Conservation (phyloP, 2,113 vertebrate genomes). For the Limanda limanda region DNA sequence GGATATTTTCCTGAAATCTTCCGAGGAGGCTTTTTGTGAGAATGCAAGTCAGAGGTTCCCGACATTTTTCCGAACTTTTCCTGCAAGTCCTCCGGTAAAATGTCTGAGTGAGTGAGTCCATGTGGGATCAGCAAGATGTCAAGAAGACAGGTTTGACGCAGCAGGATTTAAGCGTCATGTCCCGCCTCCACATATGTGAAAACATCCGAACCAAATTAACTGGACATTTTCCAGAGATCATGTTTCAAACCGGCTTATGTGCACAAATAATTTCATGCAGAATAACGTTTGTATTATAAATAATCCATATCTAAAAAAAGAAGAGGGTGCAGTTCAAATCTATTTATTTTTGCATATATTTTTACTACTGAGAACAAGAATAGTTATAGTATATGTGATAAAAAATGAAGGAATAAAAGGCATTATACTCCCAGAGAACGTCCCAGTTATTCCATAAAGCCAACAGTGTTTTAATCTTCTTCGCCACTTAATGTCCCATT, state of each 20-base stretch:
- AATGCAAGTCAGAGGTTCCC: no score
- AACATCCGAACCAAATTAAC: not conserved
- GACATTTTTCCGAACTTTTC: no score
- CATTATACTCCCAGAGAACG: slow-evolving; percentile 35
- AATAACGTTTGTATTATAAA: not conserved
- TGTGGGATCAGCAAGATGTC: no score
- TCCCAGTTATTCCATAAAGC: slow-evolving; percentile 77
- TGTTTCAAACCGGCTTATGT: no score
- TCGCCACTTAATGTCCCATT: slow-evolving; percentile 95
- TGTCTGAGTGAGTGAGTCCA: no score
- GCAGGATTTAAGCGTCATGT: no score
- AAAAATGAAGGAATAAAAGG: slow-evolving; percentile 5
- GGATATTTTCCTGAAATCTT: no score
- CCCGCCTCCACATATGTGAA: not conserved
- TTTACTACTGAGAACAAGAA: not conserved
- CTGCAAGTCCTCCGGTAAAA: no score
- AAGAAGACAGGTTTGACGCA: no score
- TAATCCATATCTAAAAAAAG: not conserved
- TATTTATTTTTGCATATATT: not conserved
- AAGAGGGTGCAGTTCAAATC: not conserved
- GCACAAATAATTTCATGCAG: not conserved
- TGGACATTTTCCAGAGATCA: no score
- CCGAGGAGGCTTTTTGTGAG: no score
- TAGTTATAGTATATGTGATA: not conserved
- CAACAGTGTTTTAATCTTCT: slow-evolving; percentile 90